phyloP scores from a whole-genome alignment of 2,113 vertebrate species.

The Vulpes vulpes region DNA sequence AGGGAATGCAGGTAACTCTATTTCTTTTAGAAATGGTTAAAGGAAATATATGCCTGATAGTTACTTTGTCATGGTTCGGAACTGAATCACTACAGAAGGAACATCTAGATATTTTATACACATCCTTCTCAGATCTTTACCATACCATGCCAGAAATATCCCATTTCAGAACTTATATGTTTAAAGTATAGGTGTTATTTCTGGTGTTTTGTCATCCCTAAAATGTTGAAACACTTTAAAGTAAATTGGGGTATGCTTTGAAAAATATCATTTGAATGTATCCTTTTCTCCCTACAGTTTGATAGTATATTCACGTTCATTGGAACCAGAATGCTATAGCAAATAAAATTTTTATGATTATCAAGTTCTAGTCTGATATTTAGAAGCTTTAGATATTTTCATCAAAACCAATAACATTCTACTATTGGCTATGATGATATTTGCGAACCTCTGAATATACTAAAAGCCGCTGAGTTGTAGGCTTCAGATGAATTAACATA shows the following conservation, averaged over 20 bases:
- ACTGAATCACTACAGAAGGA: not conserved
- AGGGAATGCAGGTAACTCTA: slow-evolving; percentile 95
- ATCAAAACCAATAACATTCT: slow-evolving; percentile 8
- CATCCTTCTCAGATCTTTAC: not conserved
- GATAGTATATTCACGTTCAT: not conserved
- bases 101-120: not conserved
- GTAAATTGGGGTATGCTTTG: not conserved
- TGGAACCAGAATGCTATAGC: not conserved
- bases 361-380: slow-evolving; percentile 17
- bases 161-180: not conserved
- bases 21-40: not conserved
- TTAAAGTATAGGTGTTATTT: not conserved
- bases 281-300: not conserved
- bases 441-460: not conserved
- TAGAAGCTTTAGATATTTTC: slow-evolving; percentile 23
- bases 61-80: not conserved
- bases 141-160: not conserved
- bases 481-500: not conserved
- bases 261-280: not conserved
- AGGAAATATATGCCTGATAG: not conserved
- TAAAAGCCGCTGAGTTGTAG: not conserved
- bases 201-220: not conserved
- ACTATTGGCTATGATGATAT: not conserved
- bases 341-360: not conserved
- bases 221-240: not conserved